phyloP scores from a whole-genome alignment of 2,113 vertebrate genomes.

The Thermophis baileyi region DNA sequence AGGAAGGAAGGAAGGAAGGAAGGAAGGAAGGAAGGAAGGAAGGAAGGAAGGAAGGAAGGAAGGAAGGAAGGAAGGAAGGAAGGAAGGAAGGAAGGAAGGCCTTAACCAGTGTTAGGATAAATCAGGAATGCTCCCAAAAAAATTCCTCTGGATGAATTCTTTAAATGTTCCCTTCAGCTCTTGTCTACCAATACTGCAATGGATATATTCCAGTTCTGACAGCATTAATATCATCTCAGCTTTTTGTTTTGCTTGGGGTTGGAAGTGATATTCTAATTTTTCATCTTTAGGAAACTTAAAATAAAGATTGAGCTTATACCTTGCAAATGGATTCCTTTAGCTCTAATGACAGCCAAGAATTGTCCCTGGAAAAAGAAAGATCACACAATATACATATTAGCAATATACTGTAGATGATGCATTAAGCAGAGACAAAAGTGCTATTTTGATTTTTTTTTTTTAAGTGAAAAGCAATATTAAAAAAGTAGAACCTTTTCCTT shows the following conservation, averaged over 20 bases:
- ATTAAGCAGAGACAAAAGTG: slow-evolving; percentile 25
- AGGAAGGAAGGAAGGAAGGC: background rate
- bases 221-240: slow-evolving; percentile 5
- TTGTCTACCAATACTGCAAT: background rate
- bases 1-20: background rate
- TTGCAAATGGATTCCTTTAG: slow-evolving; percentile 26
- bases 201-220: background rate
- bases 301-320: background rate
- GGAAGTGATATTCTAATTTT: slow-evolving; percentile 14
- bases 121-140: background rate
- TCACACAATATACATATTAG: background rate
- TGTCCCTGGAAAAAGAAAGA: slow-evolving; percentile 14
- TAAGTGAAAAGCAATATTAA: background rate
- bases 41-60: background rate
- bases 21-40: background rate
- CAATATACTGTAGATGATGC: slow-evolving; percentile 31
- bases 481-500: background rate
- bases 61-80: background rate
- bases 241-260: background rate
- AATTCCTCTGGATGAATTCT: background rate
- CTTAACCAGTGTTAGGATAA: background rate
- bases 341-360: slow-evolving; percentile 24
- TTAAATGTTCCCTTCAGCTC: background rate
- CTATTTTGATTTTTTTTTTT: slow-evolving; percentile 29
- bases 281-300: background rate